Evolutionary conservation across 2,797 vertebrate species (phyloP).

Genomic region (Lateolabrax maculatus): DNA sequence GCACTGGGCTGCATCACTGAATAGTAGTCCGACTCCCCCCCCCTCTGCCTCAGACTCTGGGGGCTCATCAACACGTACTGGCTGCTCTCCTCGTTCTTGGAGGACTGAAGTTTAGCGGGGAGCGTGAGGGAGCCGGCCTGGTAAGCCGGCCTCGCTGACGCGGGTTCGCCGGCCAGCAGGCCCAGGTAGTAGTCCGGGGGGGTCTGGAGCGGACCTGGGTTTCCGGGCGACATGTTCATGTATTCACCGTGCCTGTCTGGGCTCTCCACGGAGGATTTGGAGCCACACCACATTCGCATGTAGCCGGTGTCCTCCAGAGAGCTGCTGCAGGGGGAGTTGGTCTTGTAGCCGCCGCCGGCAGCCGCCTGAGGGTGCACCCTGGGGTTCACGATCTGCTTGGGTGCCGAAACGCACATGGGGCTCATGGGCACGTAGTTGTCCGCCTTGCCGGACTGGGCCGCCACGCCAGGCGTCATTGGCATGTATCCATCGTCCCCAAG

Average conservation of each 20-base stretch:
- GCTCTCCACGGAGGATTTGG: constrained; percentile 88
- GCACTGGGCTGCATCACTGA: constrained; percentile 76
- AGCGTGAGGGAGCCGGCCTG: constrained; percentile 84
- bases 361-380: constrained; percentile 79
- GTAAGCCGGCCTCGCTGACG: constrained; percentile 74
- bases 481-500: constrained; percentile 92
- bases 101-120: constrained; percentile 83
- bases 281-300: constrained; percentile 94
- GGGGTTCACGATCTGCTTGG: constrained; percentile 94
- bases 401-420: constrained; percentile 94
- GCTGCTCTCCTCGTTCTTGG: constrained; percentile 84
- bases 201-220: constrained; percentile 85
- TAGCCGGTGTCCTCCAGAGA: constrained; percentile 95
- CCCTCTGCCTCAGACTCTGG: constrained; percentile 84
- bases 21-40: constrained; percentile 79
- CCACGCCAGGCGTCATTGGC: constrained; percentile 93
- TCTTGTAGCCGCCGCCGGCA: constrained; percentile 79
- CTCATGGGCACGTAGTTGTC: constrained; percentile 96
- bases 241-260: constrained; percentile 89
- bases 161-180: constrained; percentile 70
- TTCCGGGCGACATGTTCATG: constrained; percentile 95
- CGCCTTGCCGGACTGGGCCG: constrained; percentile 66
- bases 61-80: constrained; percentile 97
- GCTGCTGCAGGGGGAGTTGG: constrained; percentile 87
- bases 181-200: constrained; percentile 89